Evolutionary conservation across 1,140 invertebrate genomes (phyloP).

Genomic region (Bombus difficillimus): DNA sequence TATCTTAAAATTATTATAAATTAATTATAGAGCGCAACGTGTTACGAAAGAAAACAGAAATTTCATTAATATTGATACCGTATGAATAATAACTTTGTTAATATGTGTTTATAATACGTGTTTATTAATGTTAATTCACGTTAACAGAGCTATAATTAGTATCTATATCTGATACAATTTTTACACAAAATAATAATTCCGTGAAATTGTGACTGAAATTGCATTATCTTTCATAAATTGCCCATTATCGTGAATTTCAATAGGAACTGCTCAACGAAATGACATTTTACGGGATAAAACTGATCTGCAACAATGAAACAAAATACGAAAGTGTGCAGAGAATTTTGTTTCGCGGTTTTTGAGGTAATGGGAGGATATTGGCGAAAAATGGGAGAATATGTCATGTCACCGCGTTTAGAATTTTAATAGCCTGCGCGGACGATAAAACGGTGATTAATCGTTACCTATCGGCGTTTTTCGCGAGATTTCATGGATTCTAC

Average conservation of each 20-base stretch:
- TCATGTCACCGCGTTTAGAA: neutral
- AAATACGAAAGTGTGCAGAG: no score
- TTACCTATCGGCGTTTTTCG: neutral
- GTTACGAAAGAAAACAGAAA: neutral
- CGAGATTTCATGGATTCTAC: neutral
- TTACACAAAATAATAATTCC: neutral
- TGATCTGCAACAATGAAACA: neutral
- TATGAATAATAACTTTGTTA: neutral
- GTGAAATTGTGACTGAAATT: neutral
- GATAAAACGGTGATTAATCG: slow-evolving; percentile 20
- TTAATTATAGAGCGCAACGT: neutral
- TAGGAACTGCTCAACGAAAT: neutral
- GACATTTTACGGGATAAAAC: neutral
- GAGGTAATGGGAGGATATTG: no score
- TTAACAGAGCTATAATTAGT: neutral
- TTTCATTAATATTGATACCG: neutral
- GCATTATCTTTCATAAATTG: neutral
- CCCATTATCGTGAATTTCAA: neutral
- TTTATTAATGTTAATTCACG: neutral
- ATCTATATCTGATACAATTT: no score
- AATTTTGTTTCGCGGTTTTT: neutral
- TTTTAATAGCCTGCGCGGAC: slow-evolving; percentile 2
- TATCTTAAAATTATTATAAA: neutral
- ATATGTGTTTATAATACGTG: no score
- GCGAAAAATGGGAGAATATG: neutral